Percentiles rank a stretch among this genome's conserved stretches.
Evolutionary conservation across 2,113 vertebrate species (phyloP).

Genomic region (Lepus americanus): DNA sequence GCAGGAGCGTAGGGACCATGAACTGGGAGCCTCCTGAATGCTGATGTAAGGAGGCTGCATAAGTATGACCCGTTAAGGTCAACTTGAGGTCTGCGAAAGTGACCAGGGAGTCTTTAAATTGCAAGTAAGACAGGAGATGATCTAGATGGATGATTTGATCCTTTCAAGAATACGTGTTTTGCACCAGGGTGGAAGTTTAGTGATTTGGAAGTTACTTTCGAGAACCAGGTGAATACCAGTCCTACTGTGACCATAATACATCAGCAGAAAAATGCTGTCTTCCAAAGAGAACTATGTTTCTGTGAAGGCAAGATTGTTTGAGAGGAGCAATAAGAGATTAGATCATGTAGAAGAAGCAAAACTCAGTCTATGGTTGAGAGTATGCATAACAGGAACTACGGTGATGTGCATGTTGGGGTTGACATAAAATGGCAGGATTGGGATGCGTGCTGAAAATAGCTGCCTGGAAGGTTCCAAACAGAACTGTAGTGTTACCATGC

Average conservation of each 20-base stretch:
- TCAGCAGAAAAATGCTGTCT: neutral
- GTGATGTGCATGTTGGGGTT: neutral
- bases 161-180: neutral
- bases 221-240: neutral
- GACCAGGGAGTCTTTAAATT: neutral
- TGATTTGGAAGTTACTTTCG: neutral
- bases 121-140: neutral
- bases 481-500: neutral
- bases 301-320: no score
- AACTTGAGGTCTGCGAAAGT: neutral
- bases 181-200: neutral
- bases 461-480: neutral
- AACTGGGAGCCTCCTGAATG: neutral
- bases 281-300: neutral
- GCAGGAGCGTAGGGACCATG: neutral
- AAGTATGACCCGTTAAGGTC: neutral
- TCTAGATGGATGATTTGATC: neutral
- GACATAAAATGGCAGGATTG: neutral
- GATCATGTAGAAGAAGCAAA: neutral
- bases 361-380: neutral
- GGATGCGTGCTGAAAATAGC: neutral
- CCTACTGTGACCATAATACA: no score
- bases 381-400: neutral
- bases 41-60: neutral
- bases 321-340: neutral